Percentiles rank a stretch among this genome's conserved stretches.
These are phyloP conservation scores for Scolanthus callimorphus DNA, from an alignment of 92 coral and sea anemone genomes.

Conservation along the genomic window DNA sequence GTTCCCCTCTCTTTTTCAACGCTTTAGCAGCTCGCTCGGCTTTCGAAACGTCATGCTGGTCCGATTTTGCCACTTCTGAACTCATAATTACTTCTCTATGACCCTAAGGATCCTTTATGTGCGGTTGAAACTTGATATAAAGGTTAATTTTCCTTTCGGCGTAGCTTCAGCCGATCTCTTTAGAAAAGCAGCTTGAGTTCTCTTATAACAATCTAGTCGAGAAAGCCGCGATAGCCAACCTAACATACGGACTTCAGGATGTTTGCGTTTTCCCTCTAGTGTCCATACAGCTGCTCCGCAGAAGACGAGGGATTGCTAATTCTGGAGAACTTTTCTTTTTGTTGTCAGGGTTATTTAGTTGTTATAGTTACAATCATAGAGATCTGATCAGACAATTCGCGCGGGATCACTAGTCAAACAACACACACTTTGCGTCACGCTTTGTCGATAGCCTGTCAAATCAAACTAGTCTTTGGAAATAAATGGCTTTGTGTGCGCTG, in stretches of 20 bases:
- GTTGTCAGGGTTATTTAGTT: neutral
- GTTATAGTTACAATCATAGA: neutral
- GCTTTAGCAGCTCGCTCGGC: conserved; percentile 62
- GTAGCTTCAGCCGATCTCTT: too few relatives aligned
- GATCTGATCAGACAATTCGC: neutral
- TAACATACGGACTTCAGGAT: too few relatives aligned
- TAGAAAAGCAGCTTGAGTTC: too few relatives aligned
- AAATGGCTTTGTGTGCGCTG: neutral
- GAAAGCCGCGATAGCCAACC: too few relatives aligned
- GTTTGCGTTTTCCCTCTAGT: too few relatives aligned
- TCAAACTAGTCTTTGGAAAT: neutral
- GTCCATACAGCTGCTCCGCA: too few relatives aligned
- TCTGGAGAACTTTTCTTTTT: too few relatives aligned
- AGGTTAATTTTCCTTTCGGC: too few relatives aligned
- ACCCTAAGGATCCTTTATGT: too few relatives aligned
- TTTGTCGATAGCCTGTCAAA: neutral
- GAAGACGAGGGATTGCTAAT: too few relatives aligned
- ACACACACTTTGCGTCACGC: neutral
- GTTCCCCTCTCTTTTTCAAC: conserved; percentile 49
- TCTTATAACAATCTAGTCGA: too few relatives aligned
- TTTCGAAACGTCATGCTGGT: conserved; percentile 17
- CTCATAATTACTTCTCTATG: conserved; percentile 26
- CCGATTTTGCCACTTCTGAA: conserved; percentile 10
- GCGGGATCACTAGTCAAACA: neutral
- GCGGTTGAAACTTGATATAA: too few relatives aligned